Conservation (phyloP, 2,797 vertebrate species). For the Chelmon rostratus region DNA sequence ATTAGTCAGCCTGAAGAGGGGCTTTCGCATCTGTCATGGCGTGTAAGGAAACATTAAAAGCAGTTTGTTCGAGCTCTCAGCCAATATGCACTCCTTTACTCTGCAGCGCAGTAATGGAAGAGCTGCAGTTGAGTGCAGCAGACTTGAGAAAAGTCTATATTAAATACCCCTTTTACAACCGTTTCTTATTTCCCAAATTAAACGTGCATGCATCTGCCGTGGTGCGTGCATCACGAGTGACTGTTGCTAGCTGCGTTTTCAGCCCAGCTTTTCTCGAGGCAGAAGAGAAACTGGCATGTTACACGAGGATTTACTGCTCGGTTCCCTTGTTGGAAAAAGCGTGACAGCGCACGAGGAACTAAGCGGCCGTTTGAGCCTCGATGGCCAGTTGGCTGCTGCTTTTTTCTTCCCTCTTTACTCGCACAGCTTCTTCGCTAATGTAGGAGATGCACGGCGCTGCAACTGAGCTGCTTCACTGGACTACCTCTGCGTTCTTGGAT, state of each 20-base stretch:
- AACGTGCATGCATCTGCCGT: conserved; percentile 40
- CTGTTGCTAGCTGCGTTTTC: conserved; percentile 31
- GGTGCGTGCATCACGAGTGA: conserved; percentile 27
- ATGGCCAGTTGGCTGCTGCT: conserved; percentile 31
- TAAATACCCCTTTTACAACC: conserved; percentile 25
- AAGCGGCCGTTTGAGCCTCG: conserved; percentile 24
- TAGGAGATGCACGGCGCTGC: neutral
- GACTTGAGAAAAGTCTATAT: conserved; percentile 34
- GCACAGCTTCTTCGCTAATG: conserved; percentile 11
- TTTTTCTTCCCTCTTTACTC: conserved; percentile 17
- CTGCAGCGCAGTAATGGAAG: conserved; percentile 35
- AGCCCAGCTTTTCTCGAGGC: conserved; percentile 21
- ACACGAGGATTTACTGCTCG: conserved; percentile 37
- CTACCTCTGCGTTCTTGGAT: neutral
- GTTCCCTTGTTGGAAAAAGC: conserved; percentile 45
- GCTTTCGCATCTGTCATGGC: conserved; percentile 56
- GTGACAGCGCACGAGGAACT: conserved; percentile 31
- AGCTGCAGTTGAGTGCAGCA: conserved; percentile 46
- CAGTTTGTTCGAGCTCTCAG: conserved; percentile 62
- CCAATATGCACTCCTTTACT: conserved; percentile 40
- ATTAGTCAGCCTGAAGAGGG: conserved; percentile 57
- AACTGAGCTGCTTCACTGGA: neutral
- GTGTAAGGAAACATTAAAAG: conserved; percentile 59
- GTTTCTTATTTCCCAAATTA: conserved; percentile 5
- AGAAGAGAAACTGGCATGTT: conserved; percentile 42